Evolutionary conservation across 2,888 invertebrate species (phyloP), one percentile per base, ranked within the genome.

Genomic region (Amblyteles armatorius): DNA sequence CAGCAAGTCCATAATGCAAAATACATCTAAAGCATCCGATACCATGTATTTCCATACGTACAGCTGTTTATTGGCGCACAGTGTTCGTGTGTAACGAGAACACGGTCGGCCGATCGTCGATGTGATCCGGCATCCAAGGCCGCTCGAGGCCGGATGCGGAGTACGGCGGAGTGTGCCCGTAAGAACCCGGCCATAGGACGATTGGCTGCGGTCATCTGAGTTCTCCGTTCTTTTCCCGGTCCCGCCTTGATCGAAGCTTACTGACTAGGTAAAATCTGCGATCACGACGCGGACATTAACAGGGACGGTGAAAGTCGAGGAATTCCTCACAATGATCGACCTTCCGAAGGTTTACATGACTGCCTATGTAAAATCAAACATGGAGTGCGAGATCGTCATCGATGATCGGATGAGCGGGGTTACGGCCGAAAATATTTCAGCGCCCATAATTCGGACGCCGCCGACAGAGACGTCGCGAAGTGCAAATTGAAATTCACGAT

Each of bases 111-210:
- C 74, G 81, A 85, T 87, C 79, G 82, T 84, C 80, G 71, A 79
- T 69, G 85, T 87, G 84, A 86, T 84, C 81, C 85, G 82, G 85
- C 72, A 86, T 87, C 87, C 91, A 91, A 91, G 91, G 91, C 88
- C 90, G 89, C 87, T 90, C 89, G 91, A 91, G 91, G 91, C 91
- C 91, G 86, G 89, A 89, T 90, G 87, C 87, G 88, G 88, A 89
- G 87, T 68, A 85, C 74, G 26, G 50, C 79, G 63, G 73, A 29
- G 52, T 40, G 82, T 52, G 68, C 52, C 77, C 33, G 48, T 57
- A 33, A 22, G 55, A 44, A 52, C 44, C 40, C 50, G 22, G 19
- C 57, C 63, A 69, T 63, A 71, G 65, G 69, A 68, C 76, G 74
- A 60, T 60, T n/a, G 29, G 29, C 16, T 60, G 26, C 60, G 60